A percentile compares a stretch with the other conserved stretches of the same genome.
phyloP scores from a whole-genome alignment of 2,888 invertebrate genomes.

The Itoplectis maculator region DNA sequence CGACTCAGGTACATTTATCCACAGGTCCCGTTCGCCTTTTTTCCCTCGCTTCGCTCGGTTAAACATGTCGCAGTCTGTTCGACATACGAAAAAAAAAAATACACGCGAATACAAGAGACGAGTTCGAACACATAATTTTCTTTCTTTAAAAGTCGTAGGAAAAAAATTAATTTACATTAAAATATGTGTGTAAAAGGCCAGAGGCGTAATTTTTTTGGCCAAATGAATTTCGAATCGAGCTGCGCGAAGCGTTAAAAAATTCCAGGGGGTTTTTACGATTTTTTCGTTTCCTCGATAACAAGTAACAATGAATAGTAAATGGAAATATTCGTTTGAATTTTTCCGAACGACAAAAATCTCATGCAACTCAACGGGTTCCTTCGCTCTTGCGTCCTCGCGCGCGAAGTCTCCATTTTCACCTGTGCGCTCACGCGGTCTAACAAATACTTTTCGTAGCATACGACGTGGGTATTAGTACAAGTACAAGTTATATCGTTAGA shows the following conservation, averaged over 20 bases:
- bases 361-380: neutral
- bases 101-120: slow-evolving; percentile 9
- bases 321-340: neutral
- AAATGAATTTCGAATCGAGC: no score
- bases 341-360: neutral
- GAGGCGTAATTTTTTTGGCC: no score
- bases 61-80: neutral
- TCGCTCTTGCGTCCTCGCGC: slow-evolving; percentile 50
- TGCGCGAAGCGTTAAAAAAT: no score
- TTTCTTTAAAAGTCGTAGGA: neutral
- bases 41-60: slow-evolving; percentile 12
- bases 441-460: slow-evolving; percentile 41
- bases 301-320: no score
- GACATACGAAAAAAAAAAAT: neutral
- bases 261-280: no score
- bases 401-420: slow-evolving; percentile 57
- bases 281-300: no score
- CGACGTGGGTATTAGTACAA: slow-evolving; percentile 20
- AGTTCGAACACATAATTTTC: neutral
- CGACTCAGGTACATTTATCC: slow-evolving; percentile 82
- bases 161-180: neutral
- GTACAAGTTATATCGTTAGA: slow-evolving; percentile 24
- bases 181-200: no score
- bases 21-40: slow-evolving; percentile 78
- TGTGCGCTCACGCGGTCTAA: slow-evolving; percentile 67